These are phyloP conservation scores for Cydia splendana DNA, from an alignment of 1,140 invertebrate species.

Conservation along the genomic window DNA sequence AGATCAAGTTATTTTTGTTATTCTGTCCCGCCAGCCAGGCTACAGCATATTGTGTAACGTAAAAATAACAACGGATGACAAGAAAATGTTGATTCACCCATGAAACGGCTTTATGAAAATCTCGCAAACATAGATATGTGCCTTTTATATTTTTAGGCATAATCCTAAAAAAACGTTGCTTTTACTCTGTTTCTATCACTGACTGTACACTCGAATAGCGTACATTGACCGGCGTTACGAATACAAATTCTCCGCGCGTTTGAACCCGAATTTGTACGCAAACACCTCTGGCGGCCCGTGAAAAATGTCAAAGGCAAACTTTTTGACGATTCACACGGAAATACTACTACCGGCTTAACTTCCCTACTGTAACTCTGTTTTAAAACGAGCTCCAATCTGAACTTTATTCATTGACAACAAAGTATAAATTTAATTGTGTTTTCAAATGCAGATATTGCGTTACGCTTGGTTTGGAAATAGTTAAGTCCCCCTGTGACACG, in stretches of 20 bases:
- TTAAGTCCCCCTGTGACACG: neutral
- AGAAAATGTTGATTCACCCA: no score
- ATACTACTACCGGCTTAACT: neutral
- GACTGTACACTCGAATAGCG: no score
- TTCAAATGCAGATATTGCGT: neutral
- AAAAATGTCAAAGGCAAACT: conserved; percentile 14
- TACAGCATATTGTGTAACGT: no score
- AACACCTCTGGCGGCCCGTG: neutral
- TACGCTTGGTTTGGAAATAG: neutral
- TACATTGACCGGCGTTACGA: neutral
- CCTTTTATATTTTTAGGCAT: no score
- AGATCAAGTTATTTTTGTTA: neutral
- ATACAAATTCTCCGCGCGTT: conserved; percentile 9
- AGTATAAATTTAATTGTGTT: no score
- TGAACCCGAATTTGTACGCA: conserved; percentile 12
- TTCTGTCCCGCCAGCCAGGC: no score
- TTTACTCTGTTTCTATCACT: no score
- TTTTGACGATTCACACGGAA: conserved; percentile 9
- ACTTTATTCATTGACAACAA: no score
- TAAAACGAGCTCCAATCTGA: neutral
- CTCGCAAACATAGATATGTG: no score
- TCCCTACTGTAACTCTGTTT: neutral
- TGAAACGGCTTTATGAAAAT: no score
- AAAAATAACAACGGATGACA: no score
- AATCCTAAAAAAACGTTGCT: no score